phyloP scores from a whole-genome alignment of 2,888 invertebrate genomes.

The Neoascia interrupta region DNA sequence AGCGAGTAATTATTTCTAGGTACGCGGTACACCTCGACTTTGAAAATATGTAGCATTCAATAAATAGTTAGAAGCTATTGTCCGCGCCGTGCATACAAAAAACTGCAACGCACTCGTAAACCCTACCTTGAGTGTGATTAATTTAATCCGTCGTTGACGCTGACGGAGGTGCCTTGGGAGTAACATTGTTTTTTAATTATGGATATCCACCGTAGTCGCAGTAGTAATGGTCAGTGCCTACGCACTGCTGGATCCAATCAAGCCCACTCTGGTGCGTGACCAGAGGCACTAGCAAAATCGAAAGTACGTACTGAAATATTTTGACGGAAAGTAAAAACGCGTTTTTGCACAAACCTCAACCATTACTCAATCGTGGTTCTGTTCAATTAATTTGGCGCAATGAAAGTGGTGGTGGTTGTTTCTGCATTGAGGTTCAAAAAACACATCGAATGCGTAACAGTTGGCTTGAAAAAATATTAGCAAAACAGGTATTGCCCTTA shows the following conservation, averaged over 20 bases:
- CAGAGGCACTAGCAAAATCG: conserved; percentile 44
- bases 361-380: conserved; percentile 45
- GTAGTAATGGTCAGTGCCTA: too few relatives aligned
- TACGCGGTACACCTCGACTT: conserved; percentile 39
- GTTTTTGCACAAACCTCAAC: conserved; percentile 46
- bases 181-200: conserved; percentile 18
- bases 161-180: conserved; percentile 37
- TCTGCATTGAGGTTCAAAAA: conserved; percentile 1
- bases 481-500: conserved; percentile 53
- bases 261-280: conserved; percentile 53
- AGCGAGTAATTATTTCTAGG: conserved; percentile 49
- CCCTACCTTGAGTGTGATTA: conserved; percentile 52
- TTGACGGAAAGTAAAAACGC: conserved; percentile 67
- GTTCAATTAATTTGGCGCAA: conserved; percentile 37
- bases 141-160: conserved; percentile 29
- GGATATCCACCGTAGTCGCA: conserved; percentile 33
- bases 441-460: conserved; percentile 6
- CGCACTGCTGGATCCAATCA: conserved; percentile 26
- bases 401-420: conserved; percentile 8
- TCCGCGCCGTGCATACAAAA: conserved; percentile 50
- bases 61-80: conserved; percentile 3
- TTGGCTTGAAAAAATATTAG: conserved; percentile 22
- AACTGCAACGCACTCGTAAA: conserved; percentile 18
- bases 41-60: conserved; percentile 54
- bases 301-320: conserved; percentile 64